Percentiles rank a stretch among this genome's conserved stretches.
Conservation (phyloP, 2,888 invertebrate species). For the Pollenia angustigena region DNA sequence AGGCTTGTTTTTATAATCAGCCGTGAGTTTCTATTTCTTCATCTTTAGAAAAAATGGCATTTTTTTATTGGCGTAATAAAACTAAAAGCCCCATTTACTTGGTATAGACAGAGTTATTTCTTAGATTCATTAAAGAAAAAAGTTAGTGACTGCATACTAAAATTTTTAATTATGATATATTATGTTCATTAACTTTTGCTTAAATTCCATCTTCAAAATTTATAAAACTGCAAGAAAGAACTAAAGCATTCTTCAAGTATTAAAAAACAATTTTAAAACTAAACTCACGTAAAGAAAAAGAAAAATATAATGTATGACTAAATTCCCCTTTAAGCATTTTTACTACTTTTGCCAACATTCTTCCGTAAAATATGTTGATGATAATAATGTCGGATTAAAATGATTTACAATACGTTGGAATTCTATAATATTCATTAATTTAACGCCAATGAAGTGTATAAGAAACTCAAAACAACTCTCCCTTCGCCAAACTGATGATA, state of each 20-base stretch:
- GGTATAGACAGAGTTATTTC: too few species aligned
- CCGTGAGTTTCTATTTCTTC: too few species aligned
- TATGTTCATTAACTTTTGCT: conserved; percentile 13
- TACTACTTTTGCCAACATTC: conserved; percentile 60
- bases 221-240: background rate
- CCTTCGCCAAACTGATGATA: conserved; percentile 34
- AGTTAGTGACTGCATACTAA: background rate
- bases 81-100: too few species aligned
- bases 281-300: conserved; percentile 29
- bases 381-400: conserved; percentile 73
- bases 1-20: too few species aligned
- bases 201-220: conserved; percentile 29
- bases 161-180: conserved; percentile 30
- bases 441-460: conserved; percentile 57
- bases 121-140: background rate
- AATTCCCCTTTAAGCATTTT: conserved; percentile 35
- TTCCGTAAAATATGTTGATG: conserved; percentile 53
- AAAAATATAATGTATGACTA: background rate
- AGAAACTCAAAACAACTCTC: conserved; percentile 15
- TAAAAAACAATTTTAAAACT: background rate
- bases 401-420: conserved; percentile 73
- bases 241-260: background rate
- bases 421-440: conserved; percentile 69
- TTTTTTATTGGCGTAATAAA: too few species aligned
- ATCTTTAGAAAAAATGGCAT: too few species aligned